Base-by-base conservation (phyloP, 2,888 invertebrate genomes). In the Malthinus flaveolus region DNA sequence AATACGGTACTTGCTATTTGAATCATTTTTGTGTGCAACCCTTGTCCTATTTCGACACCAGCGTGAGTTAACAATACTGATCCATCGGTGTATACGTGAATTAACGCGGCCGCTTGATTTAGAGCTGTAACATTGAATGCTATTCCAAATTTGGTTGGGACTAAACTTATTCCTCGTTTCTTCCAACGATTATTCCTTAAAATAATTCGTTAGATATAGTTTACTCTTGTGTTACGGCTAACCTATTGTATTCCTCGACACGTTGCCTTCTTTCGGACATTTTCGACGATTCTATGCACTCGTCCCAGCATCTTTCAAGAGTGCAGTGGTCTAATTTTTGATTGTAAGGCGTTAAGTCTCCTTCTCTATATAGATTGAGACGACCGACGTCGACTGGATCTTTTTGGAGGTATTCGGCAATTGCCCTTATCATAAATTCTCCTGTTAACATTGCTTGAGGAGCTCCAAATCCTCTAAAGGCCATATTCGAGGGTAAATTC, bases 41-140 rank as follows among this genome's bases (percentile, higher is more conserved):
- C 97, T 80, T 97, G 97, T 0, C 97, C 97, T 90, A 97, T 97
- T 83, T 97, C 97, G 8, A 91, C 89, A n/a, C 96, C 97, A 32
- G 94, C 95, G 74, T 95, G 95, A 0, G 90, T 86, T 15, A 97
- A 70, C 7, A 97, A 81, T 1, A 97, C 93, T 0, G 95, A 93
- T 1, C 95, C 96, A 76, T 93, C 93, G 0, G 82, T 82, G 73
- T 97, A 95, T n/a, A 95, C 84, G 39, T 93, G 85, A 1, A 97
- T 84, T 51, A 97, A 80, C 0, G 96, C 95, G 7, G 93, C 95
- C 1, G 87, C 89, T 82, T 95, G 95, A 75, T 94, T 93, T 31
- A 95, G 75, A 70, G 89, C 85, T 59, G 84, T 79, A 7, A 85
- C 84, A 0, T 89, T 89, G 72, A 93, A 95, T 0, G 91, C 87